Conservation (phyloP, 2,113 vertebrate species). For the Cyprinodon brontotheroides region DNA sequence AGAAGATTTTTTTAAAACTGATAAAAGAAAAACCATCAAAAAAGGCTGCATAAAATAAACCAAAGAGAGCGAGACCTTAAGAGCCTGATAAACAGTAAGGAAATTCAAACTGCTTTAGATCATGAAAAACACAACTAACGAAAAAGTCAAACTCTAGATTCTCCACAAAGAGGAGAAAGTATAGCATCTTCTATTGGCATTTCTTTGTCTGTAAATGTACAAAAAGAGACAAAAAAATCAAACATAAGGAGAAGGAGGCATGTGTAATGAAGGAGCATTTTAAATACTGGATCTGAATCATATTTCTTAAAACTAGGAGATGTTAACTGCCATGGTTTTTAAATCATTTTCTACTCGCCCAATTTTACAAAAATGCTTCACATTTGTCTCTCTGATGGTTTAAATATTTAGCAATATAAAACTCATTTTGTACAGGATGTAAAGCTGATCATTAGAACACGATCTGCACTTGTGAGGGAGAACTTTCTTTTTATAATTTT, state of each 20-base stretch:
- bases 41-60: too few relatives aligned
- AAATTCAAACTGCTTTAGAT: too few relatives aligned
- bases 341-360: not conserved
- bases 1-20: too few relatives aligned
- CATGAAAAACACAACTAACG: too few relatives aligned
- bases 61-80: too few relatives aligned
- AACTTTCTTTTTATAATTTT: not conserved
- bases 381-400: not conserved
- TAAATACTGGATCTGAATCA: not conserved
- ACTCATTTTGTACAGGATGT: not conserved
- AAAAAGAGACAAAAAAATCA: not conserved
- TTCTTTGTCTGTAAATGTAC: not conserved
- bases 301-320: too few relatives aligned
- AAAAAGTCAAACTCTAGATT: not conserved
- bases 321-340: not conserved
- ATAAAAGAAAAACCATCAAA: too few relatives aligned
- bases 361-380: not conserved
- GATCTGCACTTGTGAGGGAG: not conserved
- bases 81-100: too few relatives aligned
- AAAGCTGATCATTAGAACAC: not conserved
- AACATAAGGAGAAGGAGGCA: not conserved
- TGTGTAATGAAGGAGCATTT: not conserved
- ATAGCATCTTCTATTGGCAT: not conserved
- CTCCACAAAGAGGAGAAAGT: not conserved
- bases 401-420: not conserved